Percentiles rank a stretch among this genome's conserved stretches.
Evolutionary conservation across 2,113 vertebrate genomes (phyloP).

Genomic region (Hystrix cristata): DNA sequence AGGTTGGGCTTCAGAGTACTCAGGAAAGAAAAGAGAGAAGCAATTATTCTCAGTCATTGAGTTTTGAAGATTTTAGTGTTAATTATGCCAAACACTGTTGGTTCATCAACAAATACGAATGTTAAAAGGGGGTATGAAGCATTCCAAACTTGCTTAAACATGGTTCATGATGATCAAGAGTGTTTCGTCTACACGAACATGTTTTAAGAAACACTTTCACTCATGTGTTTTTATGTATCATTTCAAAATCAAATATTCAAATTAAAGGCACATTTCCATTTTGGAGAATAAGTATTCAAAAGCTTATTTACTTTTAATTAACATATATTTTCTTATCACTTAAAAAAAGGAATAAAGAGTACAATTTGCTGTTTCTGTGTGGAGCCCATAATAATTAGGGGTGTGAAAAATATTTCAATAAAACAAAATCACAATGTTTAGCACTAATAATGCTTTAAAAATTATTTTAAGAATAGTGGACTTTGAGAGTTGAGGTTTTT

Average conservation of each 20-base stretch:
- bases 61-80: constrained; percentile 95
- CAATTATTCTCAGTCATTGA: constrained; percentile 97
- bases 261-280: constrained; percentile 54
- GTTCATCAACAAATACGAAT: constrained; percentile 92
- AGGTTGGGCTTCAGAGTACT: constrained; percentile 91
- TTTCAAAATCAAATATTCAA: constrained; percentile 63
- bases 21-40: constrained; percentile 95
- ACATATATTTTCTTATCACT: constrained; percentile 57
- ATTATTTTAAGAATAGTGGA: constrained; percentile 48
- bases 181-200: constrained; percentile 78
- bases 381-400: background rate
- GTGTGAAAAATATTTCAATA: constrained; percentile 50
- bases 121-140: constrained; percentile 80
- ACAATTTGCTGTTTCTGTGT: constrained; percentile 5
- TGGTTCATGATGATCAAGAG: constrained; percentile 80
- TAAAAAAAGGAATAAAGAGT: constrained; percentile 44
- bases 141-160: constrained; percentile 72
- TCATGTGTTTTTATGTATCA: constrained; percentile 31
- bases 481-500: constrained; percentile 64
- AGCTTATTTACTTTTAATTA: constrained; percentile 55
- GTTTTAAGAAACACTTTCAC: constrained; percentile 73
- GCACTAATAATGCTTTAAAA: constrained; percentile 36
- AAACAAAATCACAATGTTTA: constrained; percentile 44
- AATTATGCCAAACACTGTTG: constrained; percentile 94
- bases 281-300: constrained; percentile 53